These are phyloP conservation scores for Agrotis clavis DNA, from an alignment of 2,888 invertebrate species.

Conservation along the genomic window DNA sequence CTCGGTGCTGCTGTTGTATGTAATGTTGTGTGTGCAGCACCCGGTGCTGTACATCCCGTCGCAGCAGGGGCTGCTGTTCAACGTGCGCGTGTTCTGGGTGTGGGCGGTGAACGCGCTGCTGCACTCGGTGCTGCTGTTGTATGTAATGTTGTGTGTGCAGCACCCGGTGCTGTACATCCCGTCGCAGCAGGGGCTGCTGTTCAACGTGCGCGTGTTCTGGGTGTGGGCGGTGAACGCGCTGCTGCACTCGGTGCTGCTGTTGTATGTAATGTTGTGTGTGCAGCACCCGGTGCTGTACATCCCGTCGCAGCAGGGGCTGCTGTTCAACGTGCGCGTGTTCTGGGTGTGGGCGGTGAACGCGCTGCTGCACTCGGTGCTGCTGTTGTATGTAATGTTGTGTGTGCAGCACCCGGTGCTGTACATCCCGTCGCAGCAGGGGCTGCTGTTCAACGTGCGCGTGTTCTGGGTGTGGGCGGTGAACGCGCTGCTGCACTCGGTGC, in stretches of 20 bases:
- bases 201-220: slow-evolving; percentile 98
- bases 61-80: slow-evolving; percentile 95
- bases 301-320: slow-evolving; percentile 95
- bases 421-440: slow-evolving; percentile 95
- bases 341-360: slow-evolving; percentile 99
- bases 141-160: slow-evolving; percentile 65
- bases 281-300: slow-evolving; percentile 93
- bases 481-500: slow-evolving; percentile 90
- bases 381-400: slow-evolving; percentile 79
- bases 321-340: slow-evolving; percentile 97
- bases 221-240: slow-evolving; percentile 98
- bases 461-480: slow-evolving; percentile 99
- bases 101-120: slow-evolving; percentile 98
- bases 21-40: slow-evolving; percentile 80
- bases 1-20: slow-evolving; percentile 78
- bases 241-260: slow-evolving; percentile 98
- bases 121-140: slow-evolving; percentile 94
- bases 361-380: slow-evolving; percentile 94
- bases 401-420: slow-evolving; percentile 92
- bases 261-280: slow-evolving; percentile 72
- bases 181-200: slow-evolving; percentile 95
- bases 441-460: slow-evolving; percentile 96
- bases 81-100: slow-evolving; percentile 98
- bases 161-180: slow-evolving; percentile 94
- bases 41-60: slow-evolving; percentile 95